phyloP scores from a whole-genome alignment of 1,140 invertebrate genomes.

The Drosophila truncata region DNA sequence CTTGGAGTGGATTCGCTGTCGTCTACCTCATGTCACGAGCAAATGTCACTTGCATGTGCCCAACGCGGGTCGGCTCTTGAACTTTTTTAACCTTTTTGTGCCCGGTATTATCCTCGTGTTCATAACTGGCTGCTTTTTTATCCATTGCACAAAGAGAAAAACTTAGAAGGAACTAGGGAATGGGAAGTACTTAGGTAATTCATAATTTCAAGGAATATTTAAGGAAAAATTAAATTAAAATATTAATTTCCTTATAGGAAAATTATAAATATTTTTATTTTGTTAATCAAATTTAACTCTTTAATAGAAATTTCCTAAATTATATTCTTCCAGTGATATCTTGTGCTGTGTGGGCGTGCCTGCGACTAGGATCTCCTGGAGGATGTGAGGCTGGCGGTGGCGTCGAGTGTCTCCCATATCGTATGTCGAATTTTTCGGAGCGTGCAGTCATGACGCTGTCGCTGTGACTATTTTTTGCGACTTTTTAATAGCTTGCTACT shows the following conservation, averaged over 20 bases:
- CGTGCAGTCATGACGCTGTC: slow-evolving; percentile 79
- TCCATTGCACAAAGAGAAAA: background rate
- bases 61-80: slow-evolving; percentile 71
- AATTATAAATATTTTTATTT: background rate
- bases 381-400: slow-evolving; percentile 16
- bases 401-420: slow-evolving; percentile 64
- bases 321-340: background rate
- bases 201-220: background rate
- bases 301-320: background rate
- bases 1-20: slow-evolving; percentile 69
- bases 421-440: slow-evolving; percentile 81
- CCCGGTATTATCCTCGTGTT: slow-evolving; percentile 57
- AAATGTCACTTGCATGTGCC: slow-evolving; percentile 80
- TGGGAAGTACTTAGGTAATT: background rate
- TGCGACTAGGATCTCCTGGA: slow-evolving; percentile 17
- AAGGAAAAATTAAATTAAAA: background rate
- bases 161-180: background rate
- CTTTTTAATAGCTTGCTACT: slow-evolving; percentile 66
- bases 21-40: slow-evolving; percentile 80
- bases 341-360: slow-evolving; percentile 61
- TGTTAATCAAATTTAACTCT: background rate
- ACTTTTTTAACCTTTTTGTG: slow-evolving; percentile 81
- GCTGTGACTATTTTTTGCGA: slow-evolving; percentile 54
- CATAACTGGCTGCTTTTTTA: slow-evolving; percentile 66
- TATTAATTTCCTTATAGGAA: background rate